phyloP scores from a whole-genome alignment of 2,797 vertebrate genomes.

The Anolis apletophallus region DNA sequence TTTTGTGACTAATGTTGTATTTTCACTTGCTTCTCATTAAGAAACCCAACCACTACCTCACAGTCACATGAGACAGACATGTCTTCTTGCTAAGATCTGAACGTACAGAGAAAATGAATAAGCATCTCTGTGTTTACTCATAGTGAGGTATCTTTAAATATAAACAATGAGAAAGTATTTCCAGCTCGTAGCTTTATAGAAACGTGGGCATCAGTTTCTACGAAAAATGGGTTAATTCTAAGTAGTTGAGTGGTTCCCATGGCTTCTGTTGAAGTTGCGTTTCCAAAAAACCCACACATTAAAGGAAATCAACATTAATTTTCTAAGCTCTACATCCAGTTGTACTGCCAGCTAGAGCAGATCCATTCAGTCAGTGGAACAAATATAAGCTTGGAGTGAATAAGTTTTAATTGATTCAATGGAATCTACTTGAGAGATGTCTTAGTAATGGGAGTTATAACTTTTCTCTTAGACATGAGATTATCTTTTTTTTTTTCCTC shows the following conservation, averaged over 20 bases:
- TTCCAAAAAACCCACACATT: background rate
- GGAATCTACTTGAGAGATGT: too few species aligned
- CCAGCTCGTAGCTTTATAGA: background rate
- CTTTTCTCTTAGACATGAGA: background rate
- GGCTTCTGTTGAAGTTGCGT: background rate
- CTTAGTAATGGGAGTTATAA: too few species aligned
- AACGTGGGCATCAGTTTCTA: background rate
- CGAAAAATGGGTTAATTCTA: background rate
- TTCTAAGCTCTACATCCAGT: too few species aligned
- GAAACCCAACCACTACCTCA: constrained; percentile 69
- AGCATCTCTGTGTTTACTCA: constrained; percentile 49
- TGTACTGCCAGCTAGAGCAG: too few species aligned
- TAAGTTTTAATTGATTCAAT: too few species aligned
- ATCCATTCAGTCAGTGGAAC: too few species aligned
- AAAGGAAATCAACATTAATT: background rate
- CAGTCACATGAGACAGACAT: constrained; percentile 71
- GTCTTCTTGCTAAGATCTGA: constrained; percentile 69
- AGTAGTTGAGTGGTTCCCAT: background rate
- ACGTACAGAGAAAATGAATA: constrained; percentile 63
- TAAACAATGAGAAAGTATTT: constrained; percentile 26
- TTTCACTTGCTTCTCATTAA: constrained; percentile 65
- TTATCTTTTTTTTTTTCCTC: too few species aligned
- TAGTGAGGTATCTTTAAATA: constrained; percentile 30
- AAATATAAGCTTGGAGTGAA: too few species aligned
- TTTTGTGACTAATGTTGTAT: constrained; percentile 73